These are phyloP conservation scores for Atlantisia rogersi DNA, from an alignment of 2,113 vertebrate species.

Conservation along the genomic window DNA sequence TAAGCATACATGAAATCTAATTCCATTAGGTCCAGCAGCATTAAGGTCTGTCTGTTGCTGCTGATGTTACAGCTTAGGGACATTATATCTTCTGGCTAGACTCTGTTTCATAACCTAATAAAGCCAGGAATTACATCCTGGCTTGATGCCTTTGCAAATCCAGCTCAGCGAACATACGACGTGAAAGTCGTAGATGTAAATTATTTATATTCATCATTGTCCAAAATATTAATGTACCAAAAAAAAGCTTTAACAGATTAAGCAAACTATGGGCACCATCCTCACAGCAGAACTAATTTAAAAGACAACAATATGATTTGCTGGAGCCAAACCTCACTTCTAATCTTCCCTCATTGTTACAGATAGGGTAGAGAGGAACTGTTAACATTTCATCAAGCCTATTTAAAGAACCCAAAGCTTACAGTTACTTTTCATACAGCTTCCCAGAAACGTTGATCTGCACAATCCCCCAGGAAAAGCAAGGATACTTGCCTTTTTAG, in stretches of 20 bases:
- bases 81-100: conserved; percentile 40
- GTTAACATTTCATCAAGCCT: background rate
- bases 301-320: background rate
- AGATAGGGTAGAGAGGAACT: background rate
- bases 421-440: background rate
- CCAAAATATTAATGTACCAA: conserved; percentile 26
- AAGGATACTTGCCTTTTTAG: background rate
- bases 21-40: conserved; percentile 36
- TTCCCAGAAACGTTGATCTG: background rate
- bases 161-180: conserved; percentile 1
- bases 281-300: conserved; percentile 7
- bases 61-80: conserved; percentile 26
- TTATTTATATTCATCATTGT: conserved; percentile 57
- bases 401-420: conserved; percentile 20
- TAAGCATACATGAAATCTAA: conserved; percentile 58
- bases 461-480: background rate
- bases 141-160: conserved; percentile 20
- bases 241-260: conserved; percentile 38
- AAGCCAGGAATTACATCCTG: conserved; percentile 43
- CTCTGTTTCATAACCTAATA: conserved; percentile 56
- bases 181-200: conserved; percentile 11
- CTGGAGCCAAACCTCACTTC: background rate
- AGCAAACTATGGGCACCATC: background rate
- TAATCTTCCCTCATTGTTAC: background rate
- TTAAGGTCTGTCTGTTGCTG: conserved; percentile 18